phyloP scores from a whole-genome alignment of 37 sponge, comb jelly and placozoan genomes.

The Cladorhizidae sp. region DNA sequence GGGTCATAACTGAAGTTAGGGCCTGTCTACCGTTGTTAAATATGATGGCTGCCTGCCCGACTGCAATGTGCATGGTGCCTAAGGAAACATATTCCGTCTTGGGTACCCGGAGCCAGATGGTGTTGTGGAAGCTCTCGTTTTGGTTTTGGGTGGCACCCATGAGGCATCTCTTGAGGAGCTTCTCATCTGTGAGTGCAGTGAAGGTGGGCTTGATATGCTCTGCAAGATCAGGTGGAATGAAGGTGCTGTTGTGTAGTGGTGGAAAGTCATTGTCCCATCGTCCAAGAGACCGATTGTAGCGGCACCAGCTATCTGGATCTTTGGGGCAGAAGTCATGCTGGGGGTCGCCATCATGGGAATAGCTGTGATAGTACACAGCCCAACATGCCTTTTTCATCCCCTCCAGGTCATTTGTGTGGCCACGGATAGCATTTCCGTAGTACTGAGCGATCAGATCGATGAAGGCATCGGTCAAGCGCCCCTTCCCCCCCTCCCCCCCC shows the following conservation, averaged over 20 bases:
- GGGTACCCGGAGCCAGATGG: background rate
- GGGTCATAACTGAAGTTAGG: conserved; percentile 12
- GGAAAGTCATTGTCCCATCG: background rate
- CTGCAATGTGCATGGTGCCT: conserved; percentile 1
- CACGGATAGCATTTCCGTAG: conserved; percentile 48
- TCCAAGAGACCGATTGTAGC: conserved; percentile 12
- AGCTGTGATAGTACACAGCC: conserved; percentile 19
- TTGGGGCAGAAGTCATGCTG: too few relatives aligned
- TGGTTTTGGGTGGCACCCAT: conserved; percentile 14
- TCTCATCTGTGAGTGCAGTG: background rate
- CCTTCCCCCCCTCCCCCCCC: too few relatives aligned
- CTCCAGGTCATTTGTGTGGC: conserved; percentile 14
- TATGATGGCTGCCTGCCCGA: background rate
- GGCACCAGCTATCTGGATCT: conserved; percentile 4
- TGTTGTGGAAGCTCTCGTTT: conserved; percentile 14
- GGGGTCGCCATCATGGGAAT: conserved; percentile 22
- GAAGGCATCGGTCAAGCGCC: conserved; percentile 17
- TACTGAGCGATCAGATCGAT: conserved; percentile 32
- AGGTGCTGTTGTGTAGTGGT: conserved; percentile 13
- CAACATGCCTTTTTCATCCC: conserved; percentile 14
- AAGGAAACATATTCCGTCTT: conserved; percentile 4
- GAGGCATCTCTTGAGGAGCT: conserved; percentile 20
- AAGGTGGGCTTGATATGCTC: conserved; percentile 28
- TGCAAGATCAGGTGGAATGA: conserved; percentile 11
- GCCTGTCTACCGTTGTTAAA: conserved; percentile 16